Evolutionary conservation across 2,113 vertebrate genomes (phyloP).

Genomic region (Micronycteris hirsuta): DNA sequence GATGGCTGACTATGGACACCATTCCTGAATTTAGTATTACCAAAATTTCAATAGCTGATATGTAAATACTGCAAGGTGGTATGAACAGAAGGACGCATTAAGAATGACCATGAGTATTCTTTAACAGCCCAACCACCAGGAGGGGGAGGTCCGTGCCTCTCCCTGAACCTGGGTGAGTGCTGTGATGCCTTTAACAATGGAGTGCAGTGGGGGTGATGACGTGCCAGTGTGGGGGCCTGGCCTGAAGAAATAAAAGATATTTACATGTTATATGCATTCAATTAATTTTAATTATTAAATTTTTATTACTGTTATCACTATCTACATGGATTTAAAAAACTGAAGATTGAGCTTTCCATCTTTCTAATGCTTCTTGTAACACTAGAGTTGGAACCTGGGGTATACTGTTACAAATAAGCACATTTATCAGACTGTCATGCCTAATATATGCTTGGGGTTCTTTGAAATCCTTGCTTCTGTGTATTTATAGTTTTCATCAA

Average conservation of each 20-base stretch:
- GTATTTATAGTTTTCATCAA: neutral
- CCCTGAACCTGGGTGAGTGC: too few species aligned
- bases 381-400: neutral
- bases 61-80: neutral
- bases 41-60: neutral
- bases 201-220: neutral
- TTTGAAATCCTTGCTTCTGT: neutral
- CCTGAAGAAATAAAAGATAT: neutral
- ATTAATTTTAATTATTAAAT: neutral
- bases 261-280: neutral
- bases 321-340: neutral
- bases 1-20: neutral
- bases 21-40: neutral
- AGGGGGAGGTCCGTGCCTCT: rapidly evolving
- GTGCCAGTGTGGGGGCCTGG: neutral
- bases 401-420: neutral
- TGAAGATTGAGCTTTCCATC: neutral
- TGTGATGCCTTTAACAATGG: neutral
- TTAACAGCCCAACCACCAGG: neutral
- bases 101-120: neutral
- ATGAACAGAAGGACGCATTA: neutral
- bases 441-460: neutral
- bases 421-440: neutral
- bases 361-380: neutral
- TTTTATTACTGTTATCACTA: neutral